phyloP scores from a whole-genome alignment of 1,140 invertebrate species.

The Episyrphus balteatus region DNA sequence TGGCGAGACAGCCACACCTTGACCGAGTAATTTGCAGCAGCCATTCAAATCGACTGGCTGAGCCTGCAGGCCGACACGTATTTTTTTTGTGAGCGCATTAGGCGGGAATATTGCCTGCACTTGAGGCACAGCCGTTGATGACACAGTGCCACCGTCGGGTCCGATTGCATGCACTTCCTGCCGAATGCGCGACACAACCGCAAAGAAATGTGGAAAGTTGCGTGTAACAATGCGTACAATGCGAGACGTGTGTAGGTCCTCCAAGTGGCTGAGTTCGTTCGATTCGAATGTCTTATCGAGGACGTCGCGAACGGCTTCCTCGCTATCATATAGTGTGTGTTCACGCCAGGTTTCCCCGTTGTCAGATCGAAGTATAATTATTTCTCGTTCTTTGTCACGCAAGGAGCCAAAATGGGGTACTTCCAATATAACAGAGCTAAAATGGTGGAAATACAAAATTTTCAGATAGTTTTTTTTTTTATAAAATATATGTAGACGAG shows the following conservation, averaged over 20 bases:
- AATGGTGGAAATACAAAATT: background rate
- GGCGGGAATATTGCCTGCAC: constrained; percentile 98
- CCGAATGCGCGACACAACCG: constrained; percentile 92
- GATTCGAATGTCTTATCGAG: constrained; percentile 84
- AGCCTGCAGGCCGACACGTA: constrained; percentile 98
- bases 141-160: constrained; percentile 94
- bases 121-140: constrained; percentile 91
- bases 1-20: constrained; percentile 95
- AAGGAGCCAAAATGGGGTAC: constrained; percentile 97
- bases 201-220: constrained; percentile 98
- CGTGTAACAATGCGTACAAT: constrained; percentile 92
- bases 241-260: constrained; percentile 70
- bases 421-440: constrained; percentile 88
- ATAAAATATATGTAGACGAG: background rate
- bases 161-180: constrained; percentile 98
- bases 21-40: constrained; percentile 89
- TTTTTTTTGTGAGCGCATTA: constrained; percentile 96
- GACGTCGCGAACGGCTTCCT: constrained; percentile 90
- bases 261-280: constrained; percentile 74
- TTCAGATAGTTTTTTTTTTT: background rate
- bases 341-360: constrained; percentile 98
- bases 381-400: constrained; percentile 90
- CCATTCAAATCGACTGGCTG: constrained; percentile 93
- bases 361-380: constrained; percentile 91
- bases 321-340: constrained; percentile 88